Conservation (phyloP, 1,140 invertebrate species). For the Diuraphis noxia region DNA sequence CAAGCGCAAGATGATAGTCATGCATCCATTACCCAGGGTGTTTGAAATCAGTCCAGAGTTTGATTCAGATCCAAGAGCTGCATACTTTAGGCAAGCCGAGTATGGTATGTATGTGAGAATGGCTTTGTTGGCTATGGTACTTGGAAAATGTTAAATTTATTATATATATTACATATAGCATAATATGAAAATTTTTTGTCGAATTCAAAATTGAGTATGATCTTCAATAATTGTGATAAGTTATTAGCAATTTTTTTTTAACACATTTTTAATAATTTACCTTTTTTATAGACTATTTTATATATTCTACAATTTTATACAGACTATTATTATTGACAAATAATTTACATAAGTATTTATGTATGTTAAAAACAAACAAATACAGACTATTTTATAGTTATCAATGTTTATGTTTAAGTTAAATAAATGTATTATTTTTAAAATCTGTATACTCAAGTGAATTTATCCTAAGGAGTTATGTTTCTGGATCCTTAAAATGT, state of each 20-base stretch:
- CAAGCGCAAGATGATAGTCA: slow-evolving; percentile 90
- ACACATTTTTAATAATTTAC: background rate
- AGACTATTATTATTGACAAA: background rate
- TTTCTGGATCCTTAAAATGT: background rate
- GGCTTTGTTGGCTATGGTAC: slow-evolving; percentile 91
- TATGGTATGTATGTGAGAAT: slow-evolving; percentile 98
- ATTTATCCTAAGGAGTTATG: background rate
- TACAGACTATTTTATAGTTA: background rate
- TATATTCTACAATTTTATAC: background rate
- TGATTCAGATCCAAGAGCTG: slow-evolving; percentile 93
- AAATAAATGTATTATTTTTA: background rate
- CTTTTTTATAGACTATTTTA: background rate
- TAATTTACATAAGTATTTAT: background rate
- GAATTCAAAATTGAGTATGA: background rate
- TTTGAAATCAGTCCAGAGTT: slow-evolving; percentile 93
- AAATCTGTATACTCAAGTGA: background rate
- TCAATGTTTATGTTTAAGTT: background rate
- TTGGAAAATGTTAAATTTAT: slow-evolving; percentile 64
- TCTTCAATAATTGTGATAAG: background rate
- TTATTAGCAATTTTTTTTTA: background rate
- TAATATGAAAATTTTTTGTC: background rate
- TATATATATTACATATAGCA: too few relatives aligned
- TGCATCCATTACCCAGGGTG: slow-evolving; percentile 95
- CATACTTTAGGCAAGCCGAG: slow-evolving; percentile 97
- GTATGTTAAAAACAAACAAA: background rate